Conservation (phyloP, 1,140 invertebrate genomes). For the Aphelenchoides fujianensis region DNA sequence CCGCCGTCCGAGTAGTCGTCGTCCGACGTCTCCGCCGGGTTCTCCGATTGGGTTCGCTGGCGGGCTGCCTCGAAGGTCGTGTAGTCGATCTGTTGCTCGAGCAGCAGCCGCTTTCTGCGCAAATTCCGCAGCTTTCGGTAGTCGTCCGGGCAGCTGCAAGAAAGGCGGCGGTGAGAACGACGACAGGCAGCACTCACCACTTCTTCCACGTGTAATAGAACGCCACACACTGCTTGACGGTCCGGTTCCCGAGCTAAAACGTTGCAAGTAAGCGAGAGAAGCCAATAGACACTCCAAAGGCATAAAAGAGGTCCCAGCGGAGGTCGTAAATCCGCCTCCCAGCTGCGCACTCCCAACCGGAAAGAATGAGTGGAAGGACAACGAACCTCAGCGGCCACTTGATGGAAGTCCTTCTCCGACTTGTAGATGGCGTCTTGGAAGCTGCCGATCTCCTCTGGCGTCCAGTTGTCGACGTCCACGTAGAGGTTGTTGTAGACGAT, state of each 20-base stretch:
- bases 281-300: no score
- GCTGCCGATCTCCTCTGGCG: slow-evolving; percentile 68
- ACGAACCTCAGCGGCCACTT: slow-evolving; percentile 78
- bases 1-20: slow-evolving; percentile 41
- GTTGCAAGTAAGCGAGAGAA: no score
- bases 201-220: slow-evolving; percentile 99
- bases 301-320: no score
- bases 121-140: slow-evolving; percentile 64
- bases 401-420: slow-evolving; percentile 87
- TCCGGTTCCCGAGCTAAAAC: slow-evolving; percentile 76
- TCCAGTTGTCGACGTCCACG: slow-evolving; percentile 42
- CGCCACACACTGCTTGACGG: slow-evolving; percentile 86
- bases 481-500: slow-evolving; percentile 71
- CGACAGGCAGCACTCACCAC: slow-evolving; percentile 52
- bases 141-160: slow-evolving; percentile 63
- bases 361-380: no score
- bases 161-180: background rate
- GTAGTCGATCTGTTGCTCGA: slow-evolving; percentile 58
- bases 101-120: slow-evolving; percentile 63
- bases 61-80: slow-evolving; percentile 26
- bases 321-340: no score
- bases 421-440: slow-evolving; percentile 83
- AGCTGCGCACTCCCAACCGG: no score
- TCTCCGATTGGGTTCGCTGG: slow-evolving; percentile 44
- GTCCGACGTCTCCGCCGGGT: slow-evolving; percentile 8